phyloP scores from a whole-genome alignment of 1,140 invertebrate species.

The Panagrolaimus sp. region DNA sequence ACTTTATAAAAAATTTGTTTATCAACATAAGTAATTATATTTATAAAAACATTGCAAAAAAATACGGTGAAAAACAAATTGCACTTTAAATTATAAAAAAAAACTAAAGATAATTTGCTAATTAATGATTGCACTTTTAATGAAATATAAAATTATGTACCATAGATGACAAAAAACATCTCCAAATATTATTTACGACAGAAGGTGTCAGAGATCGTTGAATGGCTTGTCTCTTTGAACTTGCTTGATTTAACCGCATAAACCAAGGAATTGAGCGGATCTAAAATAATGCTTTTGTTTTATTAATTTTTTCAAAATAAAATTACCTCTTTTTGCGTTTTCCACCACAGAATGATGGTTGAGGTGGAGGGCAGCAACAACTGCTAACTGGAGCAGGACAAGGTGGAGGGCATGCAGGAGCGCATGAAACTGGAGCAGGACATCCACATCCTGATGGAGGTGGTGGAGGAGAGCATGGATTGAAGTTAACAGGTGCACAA shows the following conservation, averaged over 20 bases:
- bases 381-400: background rate
- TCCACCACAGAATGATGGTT: conserved; percentile 10
- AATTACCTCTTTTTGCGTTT: conserved; percentile 9
- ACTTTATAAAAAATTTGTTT: too few relatives aligned
- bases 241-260: background rate
- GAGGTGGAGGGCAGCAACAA: conserved; percentile 1
- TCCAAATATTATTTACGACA: too few relatives aligned
- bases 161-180: too few relatives aligned
- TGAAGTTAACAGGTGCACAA: conserved; percentile 22
- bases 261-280: conserved; percentile 4
- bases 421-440: background rate
- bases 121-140: too few relatives aligned
- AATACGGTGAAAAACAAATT: too few relatives aligned
- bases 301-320: background rate
- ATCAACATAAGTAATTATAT: too few relatives aligned
- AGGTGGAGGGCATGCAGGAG: background rate
- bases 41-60: too few relatives aligned
- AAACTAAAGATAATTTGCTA: too few relatives aligned
- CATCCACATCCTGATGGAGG: conserved; percentile 4
- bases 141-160: too few relatives aligned
- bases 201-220: too few relatives aligned
- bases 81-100: too few relatives aligned
- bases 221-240: too few relatives aligned
- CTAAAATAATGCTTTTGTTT: background rate
- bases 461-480: conserved; percentile 18